Conservation (phyloP, 2,113 vertebrate genomes). For the Riparia riparia region DNA sequence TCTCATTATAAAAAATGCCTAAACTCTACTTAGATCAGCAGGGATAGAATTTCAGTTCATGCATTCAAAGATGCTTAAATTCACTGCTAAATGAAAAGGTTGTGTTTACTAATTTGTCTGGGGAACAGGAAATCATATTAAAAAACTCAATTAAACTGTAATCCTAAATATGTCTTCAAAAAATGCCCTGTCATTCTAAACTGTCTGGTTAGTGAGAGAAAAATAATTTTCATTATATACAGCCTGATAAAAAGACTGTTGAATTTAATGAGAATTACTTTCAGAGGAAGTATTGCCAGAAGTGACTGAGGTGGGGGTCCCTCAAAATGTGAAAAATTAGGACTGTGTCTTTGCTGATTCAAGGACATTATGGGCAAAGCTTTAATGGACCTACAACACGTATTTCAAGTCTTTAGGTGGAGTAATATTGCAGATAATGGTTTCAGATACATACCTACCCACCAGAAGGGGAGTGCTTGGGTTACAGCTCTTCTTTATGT, state of each 20-base stretch:
- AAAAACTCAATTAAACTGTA: background rate
- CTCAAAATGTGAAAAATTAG: background rate
- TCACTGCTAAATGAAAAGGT: background rate
- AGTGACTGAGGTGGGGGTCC: background rate
- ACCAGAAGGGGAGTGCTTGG: background rate
- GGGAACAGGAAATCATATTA: background rate
- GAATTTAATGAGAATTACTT: background rate
- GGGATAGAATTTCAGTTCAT: background rate
- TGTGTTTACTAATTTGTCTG: background rate
- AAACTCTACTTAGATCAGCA: background rate
- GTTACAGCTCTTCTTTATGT: background rate
- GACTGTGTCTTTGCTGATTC: background rate
- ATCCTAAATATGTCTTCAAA: background rate
- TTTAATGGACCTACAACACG: background rate
- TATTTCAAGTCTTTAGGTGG: background rate
- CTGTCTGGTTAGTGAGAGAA: background rate
- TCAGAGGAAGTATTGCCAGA: background rate
- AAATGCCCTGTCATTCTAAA: background rate
- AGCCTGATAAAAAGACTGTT: background rate
- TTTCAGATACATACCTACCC: background rate
- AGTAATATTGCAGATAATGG: background rate
- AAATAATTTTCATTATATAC: background rate
- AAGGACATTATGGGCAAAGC: background rate
- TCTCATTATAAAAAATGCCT: background rate
- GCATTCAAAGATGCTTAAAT: background rate